Evolutionary conservation across 2,113 vertebrate species (phyloP), one percentile per base, ranked within the genome.

Genomic region (Rallus limicola): DNA sequence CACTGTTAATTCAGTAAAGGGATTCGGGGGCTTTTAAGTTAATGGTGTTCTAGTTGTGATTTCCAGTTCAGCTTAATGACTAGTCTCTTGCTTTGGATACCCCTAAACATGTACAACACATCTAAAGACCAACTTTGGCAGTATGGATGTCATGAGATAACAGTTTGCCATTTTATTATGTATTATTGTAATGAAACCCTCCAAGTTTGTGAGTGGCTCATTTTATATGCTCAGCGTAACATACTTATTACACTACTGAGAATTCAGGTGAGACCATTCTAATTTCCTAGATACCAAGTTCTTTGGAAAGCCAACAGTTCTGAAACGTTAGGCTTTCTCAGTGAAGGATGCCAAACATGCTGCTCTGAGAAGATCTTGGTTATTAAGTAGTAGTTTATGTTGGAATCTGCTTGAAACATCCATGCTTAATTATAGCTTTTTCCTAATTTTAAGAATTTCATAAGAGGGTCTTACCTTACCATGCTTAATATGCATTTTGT

Each of bases 281-380:
- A 21, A 76, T 90, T 90, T 72, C 19, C 70, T 36, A 33, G 24
- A 11, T 71, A 29, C 24, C 8, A 16, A 34, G 23, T 20, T 15
- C 60, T 85, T 81, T 75, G 14, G 6, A 48, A 86, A 68, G 55
- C 40, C 6, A 60, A 50, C 7, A 11, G 48, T 91, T 89, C 63
- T 52, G 46, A 55, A 84, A 60, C 31, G 79, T 74, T 14, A 60
- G 13, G 16, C 29, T 85, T 84, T 89, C 84, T 74, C 33, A 90
- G 62, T 79, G 78, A 92, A 63, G 23, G 60, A 69, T 83, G 38
- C 92, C 77, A 91, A 95, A 76, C 79, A 94, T 77, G 50, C 31
- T 90, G 29, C 59, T 86, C 64, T 56, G 40, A 89, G 74, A 85
- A 48, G 24, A 52, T 58, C 59, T 88, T 59, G 16, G 55, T 31